A percentile compares a stretch with the other conserved stretches of the same genome.
Conservation (phyloP, 2,113 vertebrate genomes). For the Clarias gariepinus region DNA sequence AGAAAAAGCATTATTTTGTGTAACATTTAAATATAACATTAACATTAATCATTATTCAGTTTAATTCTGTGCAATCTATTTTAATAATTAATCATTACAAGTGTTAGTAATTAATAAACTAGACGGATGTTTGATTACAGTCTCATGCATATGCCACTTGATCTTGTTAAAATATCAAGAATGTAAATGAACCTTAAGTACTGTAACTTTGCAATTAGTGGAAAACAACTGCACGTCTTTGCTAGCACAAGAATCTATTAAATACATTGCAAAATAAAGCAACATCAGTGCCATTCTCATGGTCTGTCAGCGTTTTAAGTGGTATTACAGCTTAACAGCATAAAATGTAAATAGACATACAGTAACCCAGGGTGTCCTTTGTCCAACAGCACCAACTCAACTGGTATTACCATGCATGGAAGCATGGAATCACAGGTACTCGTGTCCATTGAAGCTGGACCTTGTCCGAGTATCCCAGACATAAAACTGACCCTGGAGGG, state of each 20-base stretch:
- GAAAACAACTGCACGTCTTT: neutral
- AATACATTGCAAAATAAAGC: neutral
- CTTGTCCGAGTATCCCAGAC: neutral
- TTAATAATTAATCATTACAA: neutral
- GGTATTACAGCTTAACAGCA: neutral
- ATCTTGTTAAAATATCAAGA: neutral
- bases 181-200: neutral
- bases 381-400: constrained; percentile 1
- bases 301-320: neutral
- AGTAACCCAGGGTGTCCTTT: neutral
- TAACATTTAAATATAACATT: neutral
- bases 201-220: neutral
- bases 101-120: neutral
- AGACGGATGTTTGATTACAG: neutral
- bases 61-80: neutral
- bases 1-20: neutral
- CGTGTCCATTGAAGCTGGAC: constrained; percentile 9
- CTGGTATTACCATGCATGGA: no score
- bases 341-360: neutral
- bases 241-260: neutral
- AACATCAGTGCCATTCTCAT: neutral
- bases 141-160: neutral
- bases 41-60: neutral
- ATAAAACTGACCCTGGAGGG: neutral
- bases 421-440: neutral